Percentiles rank a stretch among this genome's conserved stretches.
phyloP scores from a whole-genome alignment of 2,113 vertebrate species.

The Ceuthmochares aereus region DNA sequence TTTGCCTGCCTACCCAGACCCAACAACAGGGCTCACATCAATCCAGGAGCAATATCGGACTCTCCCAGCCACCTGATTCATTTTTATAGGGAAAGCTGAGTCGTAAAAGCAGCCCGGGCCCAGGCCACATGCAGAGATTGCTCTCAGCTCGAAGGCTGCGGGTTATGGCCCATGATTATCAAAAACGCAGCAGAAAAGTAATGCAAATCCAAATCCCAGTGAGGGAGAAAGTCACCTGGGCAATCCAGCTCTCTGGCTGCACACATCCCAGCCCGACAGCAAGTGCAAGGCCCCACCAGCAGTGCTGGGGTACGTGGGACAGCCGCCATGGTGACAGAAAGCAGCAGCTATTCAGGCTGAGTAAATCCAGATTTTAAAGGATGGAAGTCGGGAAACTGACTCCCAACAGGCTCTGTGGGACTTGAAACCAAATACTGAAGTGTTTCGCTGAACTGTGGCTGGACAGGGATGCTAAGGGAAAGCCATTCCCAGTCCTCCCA shows the following conservation, averaged over 20 bases:
- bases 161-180: neutral
- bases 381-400: neutral
- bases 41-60: fast-evolving
- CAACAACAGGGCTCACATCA: neutral
- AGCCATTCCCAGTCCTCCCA: neutral
- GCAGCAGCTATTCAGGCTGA: neutral
- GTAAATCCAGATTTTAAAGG: neutral
- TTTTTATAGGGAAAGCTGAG: neutral
- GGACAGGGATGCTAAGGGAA: fast-evolving
- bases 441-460: neutral
- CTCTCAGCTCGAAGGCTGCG: fast-evolving
- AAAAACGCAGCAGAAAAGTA: neutral
- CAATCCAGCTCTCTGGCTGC: fast-evolving
- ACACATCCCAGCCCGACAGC: too few species aligned
- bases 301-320: too few species aligned
- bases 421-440: neutral
- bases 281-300: fast-evolving
- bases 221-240: fast-evolving
- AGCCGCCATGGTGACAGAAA: fast-evolving
- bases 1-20: neutral
- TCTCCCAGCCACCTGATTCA: neutral
- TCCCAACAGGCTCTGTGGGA: neutral
- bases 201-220: fast-evolving
- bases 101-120: neutral
- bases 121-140: neutral